phyloP scores from a whole-genome alignment of 1,140 invertebrate genomes.

The Eupeodes corollae region DNA sequence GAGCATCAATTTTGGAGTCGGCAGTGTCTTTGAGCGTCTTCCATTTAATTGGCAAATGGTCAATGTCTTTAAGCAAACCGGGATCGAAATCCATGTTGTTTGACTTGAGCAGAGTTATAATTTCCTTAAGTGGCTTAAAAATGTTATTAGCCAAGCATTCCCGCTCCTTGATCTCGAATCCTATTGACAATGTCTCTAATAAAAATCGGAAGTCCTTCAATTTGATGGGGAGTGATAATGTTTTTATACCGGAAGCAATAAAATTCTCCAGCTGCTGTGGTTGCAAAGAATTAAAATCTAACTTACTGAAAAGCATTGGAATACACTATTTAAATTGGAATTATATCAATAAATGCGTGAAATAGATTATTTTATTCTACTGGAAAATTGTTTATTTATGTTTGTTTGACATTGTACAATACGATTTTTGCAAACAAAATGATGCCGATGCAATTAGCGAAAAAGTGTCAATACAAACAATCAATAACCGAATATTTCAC shows the following conservation, averaged over 20 bases:
- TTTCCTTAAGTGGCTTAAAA: conserved; percentile 74
- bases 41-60: conserved; percentile 82
- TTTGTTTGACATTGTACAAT: no score
- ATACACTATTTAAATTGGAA: no score
- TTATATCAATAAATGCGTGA: no score
- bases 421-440: no score
- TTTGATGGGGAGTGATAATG: conserved; percentile 43
- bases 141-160: conserved; percentile 53
- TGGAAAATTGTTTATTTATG: no score
- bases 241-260: conserved; percentile 44
- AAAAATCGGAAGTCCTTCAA: conserved; percentile 53
- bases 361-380: no score
- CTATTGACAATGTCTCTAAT: conserved; percentile 39
- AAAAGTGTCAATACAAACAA: conserved; percentile 18
- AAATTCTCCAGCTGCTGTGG: conserved; percentile 45
- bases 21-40: conserved; percentile 73
- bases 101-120: conserved; percentile 58
- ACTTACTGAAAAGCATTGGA: no score
- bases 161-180: conserved; percentile 49
- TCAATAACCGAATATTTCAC: not conserved
- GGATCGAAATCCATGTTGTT: conserved; percentile 59
- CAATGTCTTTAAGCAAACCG: conserved; percentile 39
- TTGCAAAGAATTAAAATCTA: conserved; percentile 33
- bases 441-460: conserved; percentile 21
- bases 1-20: conserved; percentile 69